These are phyloP conservation scores for Camarhynchus parvulus DNA, from an alignment of 2,113 vertebrate genomes.

Conservation along the genomic window DNA sequence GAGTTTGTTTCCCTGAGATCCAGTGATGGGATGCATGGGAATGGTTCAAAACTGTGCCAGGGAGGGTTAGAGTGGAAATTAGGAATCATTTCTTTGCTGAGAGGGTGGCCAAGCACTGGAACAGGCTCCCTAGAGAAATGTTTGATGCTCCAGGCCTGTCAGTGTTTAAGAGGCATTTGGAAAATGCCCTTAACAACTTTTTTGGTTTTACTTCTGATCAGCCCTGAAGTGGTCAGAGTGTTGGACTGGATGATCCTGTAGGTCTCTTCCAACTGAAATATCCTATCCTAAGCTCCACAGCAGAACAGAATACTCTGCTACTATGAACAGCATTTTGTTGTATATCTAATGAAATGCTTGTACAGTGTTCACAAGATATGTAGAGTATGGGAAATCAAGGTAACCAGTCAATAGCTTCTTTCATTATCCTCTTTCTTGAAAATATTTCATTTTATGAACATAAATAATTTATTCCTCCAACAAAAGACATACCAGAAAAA, in stretches of 20 bases:
- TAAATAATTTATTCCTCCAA: not conserved
- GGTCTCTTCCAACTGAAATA: not conserved
- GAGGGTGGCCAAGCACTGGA: not conserved
- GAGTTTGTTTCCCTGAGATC: not conserved
- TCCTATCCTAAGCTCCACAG: not conserved
- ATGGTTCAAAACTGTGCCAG: not conserved
- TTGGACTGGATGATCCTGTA: not conserved
- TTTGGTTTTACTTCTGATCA: not conserved
- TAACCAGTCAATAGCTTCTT: not conserved
- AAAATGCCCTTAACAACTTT: not conserved
- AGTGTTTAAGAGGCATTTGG: not conserved
- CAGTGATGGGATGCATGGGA: fast-evolving
- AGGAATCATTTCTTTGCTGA: not conserved
- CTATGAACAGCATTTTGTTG: not conserved
- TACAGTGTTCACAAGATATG: not conserved
- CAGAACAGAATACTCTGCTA: not conserved
- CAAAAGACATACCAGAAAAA: not conserved
- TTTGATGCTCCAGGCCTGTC: not conserved
- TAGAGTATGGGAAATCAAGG: not conserved
- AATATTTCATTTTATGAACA: not conserved
- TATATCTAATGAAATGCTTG: not conserved
- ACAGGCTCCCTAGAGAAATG: not conserved
- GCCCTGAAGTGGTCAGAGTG: not conserved
- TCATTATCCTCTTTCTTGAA: not conserved
- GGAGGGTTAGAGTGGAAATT: not conserved